Evolutionary conservation across 2,888 invertebrate species (phyloP).

Genomic region (Amiota mariae): DNA sequence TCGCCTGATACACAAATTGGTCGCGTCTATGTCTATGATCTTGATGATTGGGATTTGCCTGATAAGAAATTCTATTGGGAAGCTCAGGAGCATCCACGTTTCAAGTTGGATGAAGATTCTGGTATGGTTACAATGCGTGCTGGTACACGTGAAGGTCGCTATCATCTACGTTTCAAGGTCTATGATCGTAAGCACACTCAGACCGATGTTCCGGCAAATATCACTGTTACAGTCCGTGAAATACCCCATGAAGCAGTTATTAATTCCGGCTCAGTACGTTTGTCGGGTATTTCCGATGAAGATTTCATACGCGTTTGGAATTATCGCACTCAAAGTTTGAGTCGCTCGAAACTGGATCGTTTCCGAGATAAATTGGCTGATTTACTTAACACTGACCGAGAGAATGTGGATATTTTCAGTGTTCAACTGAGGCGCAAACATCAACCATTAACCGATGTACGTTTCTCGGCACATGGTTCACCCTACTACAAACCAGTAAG

Average conservation of each 20-base stretch:
- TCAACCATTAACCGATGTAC: constrained; percentile 91
- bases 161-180: constrained; percentile 87
- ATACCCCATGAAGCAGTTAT: constrained; percentile 96
- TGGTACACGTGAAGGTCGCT: constrained; percentile 90
- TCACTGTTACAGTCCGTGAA: constrained; percentile 93
- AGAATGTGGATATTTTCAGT: constrained; percentile 97
- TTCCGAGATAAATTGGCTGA: constrained; percentile 91
- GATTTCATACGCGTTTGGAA: constrained; percentile 97
- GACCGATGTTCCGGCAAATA: constrained; percentile 96
- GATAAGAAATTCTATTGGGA: constrained; percentile 99
- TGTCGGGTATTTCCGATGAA: constrained; percentile 95
- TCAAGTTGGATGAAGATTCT: constrained; percentile 90
- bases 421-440: constrained; percentile 91
- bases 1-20: constrained; percentile 94
- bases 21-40: constrained; percentile 95
- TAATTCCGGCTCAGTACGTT: constrained; percentile 94
- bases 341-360: constrained; percentile 90
- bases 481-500: constrained; percentile 96
- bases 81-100: constrained; percentile 87
- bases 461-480: constrained; percentile 96
- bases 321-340: constrained; percentile 88
- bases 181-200: constrained; percentile 96
- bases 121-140: constrained; percentile 97
- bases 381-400: constrained; percentile 86
- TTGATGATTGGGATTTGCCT: constrained; percentile 98